Base-by-base conservation (phyloP, 2,797 vertebrate genomes). In the Champsocephalus esox region DNA sequence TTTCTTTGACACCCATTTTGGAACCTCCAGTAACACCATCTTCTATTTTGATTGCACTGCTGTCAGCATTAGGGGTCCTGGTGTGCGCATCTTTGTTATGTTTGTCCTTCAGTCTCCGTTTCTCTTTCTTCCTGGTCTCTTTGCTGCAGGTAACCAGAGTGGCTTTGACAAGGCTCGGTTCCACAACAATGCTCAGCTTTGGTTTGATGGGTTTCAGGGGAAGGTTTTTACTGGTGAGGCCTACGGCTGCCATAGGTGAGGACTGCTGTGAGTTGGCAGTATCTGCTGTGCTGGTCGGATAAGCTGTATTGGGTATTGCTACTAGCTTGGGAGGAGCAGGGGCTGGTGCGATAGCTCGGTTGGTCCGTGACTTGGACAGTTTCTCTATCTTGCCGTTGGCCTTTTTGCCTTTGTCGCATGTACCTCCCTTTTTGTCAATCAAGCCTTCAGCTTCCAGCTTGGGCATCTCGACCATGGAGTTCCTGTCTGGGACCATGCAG, bases 191-290 rank as follows among this genome's bases (percentile, higher is more conserved):
- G 48, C 96, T 97, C 79, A 97, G 95, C 96, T 99, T 99, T 95
- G 97, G 97, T 88, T 99, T 98, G 90, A 99, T 99, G 90, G 98
- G 96, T 87, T 99, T 99, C 81, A 99, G 86, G 0, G 97, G 94
- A 83, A 97, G 95, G 75, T 96, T 98, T 94, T 98, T 99, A 94
- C 96, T 95, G 79, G 96, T 96, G 83, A 98, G 95, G 83, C 97
- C 94, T 44, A 96, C 94, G 5, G 96, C 95, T 38, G 96, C 95
- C 44, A 96, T 95, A 69, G 97, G 94, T 54, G 96, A 96, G 60
- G 96, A 93, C 87, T 97, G 95, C 58, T 91, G 92, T 8, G 84
- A 94, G 0, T 95, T 86, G 49, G 95, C 92, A 21, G 94, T 90
- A 61, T 98, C 97, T 1, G 96, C 87, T 49, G 95, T 93, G 79